Conservation (phyloP, 2,888 invertebrate species). For the Ichneumoninae sp. region DNA sequence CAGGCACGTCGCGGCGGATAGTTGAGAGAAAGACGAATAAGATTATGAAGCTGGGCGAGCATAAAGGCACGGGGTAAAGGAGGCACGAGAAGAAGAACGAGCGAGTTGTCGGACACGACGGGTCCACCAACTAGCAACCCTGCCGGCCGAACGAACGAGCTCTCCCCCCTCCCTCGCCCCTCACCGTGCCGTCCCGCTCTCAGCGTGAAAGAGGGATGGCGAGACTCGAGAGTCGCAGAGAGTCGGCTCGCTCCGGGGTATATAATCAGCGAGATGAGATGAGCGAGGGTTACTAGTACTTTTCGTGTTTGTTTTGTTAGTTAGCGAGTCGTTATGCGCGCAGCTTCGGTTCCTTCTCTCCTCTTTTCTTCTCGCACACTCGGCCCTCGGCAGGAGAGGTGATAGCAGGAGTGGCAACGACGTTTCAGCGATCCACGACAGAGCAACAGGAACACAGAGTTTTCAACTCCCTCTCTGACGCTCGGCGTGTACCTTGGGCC, state of each 20-base stretch:
- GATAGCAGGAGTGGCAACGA: background rate
- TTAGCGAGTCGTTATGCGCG: constrained; percentile 79
- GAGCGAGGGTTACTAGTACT: constrained; percentile 69
- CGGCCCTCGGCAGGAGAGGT: background rate
- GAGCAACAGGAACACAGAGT: background rate
- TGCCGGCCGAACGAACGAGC: background rate
- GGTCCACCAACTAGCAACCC: constrained; percentile 6
- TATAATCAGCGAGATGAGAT: constrained; percentile 81
- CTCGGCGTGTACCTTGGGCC: background rate
- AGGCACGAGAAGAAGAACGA: constrained; percentile 36
- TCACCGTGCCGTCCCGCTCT: too few species aligned
- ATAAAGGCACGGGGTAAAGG: background rate
- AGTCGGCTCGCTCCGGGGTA: constrained; percentile 77
- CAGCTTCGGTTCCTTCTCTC: constrained; percentile 46
- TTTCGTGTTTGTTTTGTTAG: constrained; percentile 82
- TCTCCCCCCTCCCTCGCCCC: background rate
- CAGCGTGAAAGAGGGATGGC: constrained; percentile 42
- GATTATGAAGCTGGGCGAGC: constrained; percentile 9
- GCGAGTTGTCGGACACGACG: constrained; percentile 24
- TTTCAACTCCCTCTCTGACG: background rate
- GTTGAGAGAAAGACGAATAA: constrained; percentile 37
- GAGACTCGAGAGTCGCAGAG: constrained; percentile 67
- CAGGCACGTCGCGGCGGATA: constrained; percentile 61
- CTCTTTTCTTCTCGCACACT: constrained; percentile 16
- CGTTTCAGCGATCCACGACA: constrained; percentile 7